phyloP scores from a whole-genome alignment of 2,888 invertebrate genomes.

The Digitonthophagus gazella region DNA sequence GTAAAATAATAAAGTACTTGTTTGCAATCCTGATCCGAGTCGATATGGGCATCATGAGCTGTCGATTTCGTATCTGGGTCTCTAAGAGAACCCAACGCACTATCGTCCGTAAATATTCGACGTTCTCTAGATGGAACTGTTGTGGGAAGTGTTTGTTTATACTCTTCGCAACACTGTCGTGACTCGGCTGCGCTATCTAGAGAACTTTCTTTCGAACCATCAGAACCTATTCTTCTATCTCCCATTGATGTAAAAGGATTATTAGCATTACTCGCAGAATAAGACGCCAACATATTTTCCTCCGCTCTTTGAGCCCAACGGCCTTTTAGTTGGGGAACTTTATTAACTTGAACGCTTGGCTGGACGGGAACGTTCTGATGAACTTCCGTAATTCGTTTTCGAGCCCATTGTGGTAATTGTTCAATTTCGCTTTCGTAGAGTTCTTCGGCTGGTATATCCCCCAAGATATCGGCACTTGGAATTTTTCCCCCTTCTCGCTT shows the following conservation, averaged over 20 bases:
- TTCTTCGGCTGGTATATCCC: constrained; percentile 36
- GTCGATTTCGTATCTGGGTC: constrained; percentile 59
- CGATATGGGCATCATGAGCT: constrained; percentile 83
- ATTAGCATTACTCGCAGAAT: constrained; percentile 52
- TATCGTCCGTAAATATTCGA: constrained; percentile 65
- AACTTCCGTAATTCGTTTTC: constrained; percentile 69
- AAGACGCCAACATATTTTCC: constrained; percentile 58
- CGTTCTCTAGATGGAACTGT: not conserved
- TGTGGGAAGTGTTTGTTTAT: constrained; percentile 50
- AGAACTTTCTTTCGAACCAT: constrained; percentile 79
- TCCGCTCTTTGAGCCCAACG: constrained; percentile 88
- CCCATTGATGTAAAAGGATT: constrained; percentile 54
- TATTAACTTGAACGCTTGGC: constrained; percentile 32
- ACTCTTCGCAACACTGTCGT: constrained; percentile 54
- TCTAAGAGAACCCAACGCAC: constrained; percentile 57
- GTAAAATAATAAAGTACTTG: constrained; percentile 53
- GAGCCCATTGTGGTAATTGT: constrained; percentile 86
- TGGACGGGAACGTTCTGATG: too few relatives aligned
- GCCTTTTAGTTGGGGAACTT: constrained; percentile 65
- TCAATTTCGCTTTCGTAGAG: constrained; percentile 58
- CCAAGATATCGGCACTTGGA: constrained; percentile 47
- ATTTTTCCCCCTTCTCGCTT: constrained; percentile 70
- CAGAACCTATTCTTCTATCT: constrained; percentile 59
- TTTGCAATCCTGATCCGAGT: constrained; percentile 73
- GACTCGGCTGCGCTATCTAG: constrained; percentile 62